These are phyloP conservation scores for Ptychadena robeensis DNA, from an alignment of 2,797 vertebrate species.

Conservation along the genomic window DNA sequence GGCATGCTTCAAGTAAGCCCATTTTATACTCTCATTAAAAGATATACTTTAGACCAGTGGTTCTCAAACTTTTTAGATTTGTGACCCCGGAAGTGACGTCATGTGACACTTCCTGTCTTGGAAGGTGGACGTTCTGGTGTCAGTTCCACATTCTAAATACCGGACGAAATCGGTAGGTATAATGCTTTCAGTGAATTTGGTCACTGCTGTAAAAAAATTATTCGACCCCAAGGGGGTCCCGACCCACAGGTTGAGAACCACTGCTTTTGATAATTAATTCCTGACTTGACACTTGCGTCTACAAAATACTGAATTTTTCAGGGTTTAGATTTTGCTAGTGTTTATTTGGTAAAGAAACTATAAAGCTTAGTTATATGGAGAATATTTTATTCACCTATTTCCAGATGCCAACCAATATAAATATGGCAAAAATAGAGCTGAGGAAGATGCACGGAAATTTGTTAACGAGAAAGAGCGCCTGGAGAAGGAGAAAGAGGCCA, in stretches of 20 bases:
- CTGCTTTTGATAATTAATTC: too few species aligned
- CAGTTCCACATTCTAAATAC: too few species aligned
- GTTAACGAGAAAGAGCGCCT: slow-evolving; percentile 89
- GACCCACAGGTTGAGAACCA: too few species aligned
- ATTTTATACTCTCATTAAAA: background rate
- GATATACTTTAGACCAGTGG: too few species aligned
- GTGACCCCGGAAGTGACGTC: too few species aligned
- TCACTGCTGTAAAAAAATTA: too few species aligned
- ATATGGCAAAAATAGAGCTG: slow-evolving; percentile 94
- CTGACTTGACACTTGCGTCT: background rate
- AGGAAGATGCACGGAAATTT: slow-evolving; percentile 91
- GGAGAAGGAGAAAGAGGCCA: slow-evolving; percentile 88
- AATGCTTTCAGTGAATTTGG: too few species aligned
- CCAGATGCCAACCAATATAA: slow-evolving; percentile 92
- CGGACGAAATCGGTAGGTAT: too few species aligned
- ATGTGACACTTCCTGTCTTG: too few species aligned
- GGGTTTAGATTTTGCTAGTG: background rate
- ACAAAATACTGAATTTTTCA: background rate
- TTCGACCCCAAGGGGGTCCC: too few species aligned
- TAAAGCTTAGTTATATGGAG: background rate
- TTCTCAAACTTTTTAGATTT: too few species aligned
- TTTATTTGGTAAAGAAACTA: background rate
- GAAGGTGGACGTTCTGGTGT: too few species aligned
- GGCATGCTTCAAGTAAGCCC: slow-evolving; percentile 89
- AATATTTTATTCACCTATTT: background rate